Base-by-base conservation (phyloP, 2,113 vertebrate species). In the Engraulis encrasicolus region DNA sequence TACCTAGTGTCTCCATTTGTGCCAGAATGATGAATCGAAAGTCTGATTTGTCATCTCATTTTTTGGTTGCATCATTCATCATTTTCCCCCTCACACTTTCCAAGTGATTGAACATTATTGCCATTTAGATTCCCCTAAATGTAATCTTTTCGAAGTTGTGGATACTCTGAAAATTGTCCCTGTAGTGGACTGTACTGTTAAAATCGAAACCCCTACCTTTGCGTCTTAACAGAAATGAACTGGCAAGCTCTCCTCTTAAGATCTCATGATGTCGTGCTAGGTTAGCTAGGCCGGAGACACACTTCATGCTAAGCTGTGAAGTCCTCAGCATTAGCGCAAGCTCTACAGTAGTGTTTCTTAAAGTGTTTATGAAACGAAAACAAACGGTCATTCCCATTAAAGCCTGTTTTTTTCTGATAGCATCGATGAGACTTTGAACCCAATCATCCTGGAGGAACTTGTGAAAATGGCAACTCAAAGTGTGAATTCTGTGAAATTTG, bases 281-380 rank as follows among this genome's bases (percentile, higher is more conserved):
- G n/a, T n/a, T n/a, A n/a, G n/a, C n/a, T n/a, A n/a, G n/a, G n/a
- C n/a, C n/a, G 58, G 11, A 23, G n/a, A 66, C n/a, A 27, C 66
- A 34, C 66, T 74, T 34, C 12, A 74, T 74, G 66, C 12, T 74
- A 74, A 74, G 66, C 31, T 74, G 27, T 74, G 66, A 74, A 74
- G 66, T 31, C 66, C 66, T 74, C 27, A 74, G 66, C 66, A 34
- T 74, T 74, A 74, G 66, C 27, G 18, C 14, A 14, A 27, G 27
- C 66, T 74, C 27, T 31, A n/a, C n/a, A n/a, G n/a, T n/a, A n/a
- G n/a, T n/a, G n/a, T n/a, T n/a, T n/a, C n/a, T n/a, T n/a, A n/a
- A n/a, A n/a, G n/a, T n/a, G n/a, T n/a, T n/a, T n/a, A n/a, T n/a
- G n/a, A n/a, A n/a, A n/a, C n/a, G n/a, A n/a, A n/a, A n/a, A n/a